Evolutionary conservation across 1,140 invertebrate species (phyloP).

Genomic region (Hylaeus anthracinus): DNA sequence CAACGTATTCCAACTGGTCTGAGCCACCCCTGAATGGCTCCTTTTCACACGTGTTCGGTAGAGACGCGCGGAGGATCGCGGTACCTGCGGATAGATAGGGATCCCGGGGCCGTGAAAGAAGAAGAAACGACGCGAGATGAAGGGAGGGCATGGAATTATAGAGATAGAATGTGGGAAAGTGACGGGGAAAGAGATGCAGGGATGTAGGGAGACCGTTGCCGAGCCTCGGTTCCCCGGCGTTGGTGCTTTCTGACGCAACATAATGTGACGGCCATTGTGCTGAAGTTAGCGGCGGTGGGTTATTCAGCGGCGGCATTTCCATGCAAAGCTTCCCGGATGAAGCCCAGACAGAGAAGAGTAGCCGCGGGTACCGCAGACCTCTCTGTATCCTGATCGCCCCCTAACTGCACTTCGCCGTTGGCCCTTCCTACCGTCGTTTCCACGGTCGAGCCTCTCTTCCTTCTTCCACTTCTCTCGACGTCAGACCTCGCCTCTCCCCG

Average conservation of each 20-base stretch:
- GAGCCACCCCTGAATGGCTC: slow-evolving; percentile 8
- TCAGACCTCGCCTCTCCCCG: slow-evolving; percentile 20
- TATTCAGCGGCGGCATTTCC: slow-evolving; percentile 73
- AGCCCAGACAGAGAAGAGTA: slow-evolving; percentile 69
- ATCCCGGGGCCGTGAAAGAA: not conserved
- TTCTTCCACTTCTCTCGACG: slow-evolving; percentile 51
- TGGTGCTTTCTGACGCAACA: slow-evolving; percentile 71
- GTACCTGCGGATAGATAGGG: slow-evolving; percentile 22
- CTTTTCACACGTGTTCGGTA: slow-evolving; percentile 33
- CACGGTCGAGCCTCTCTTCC: slow-evolving; percentile 19
- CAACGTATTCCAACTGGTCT: slow-evolving; percentile 19
- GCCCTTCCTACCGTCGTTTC: slow-evolving; percentile 58
- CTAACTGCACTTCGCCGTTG: slow-evolving; percentile 69
- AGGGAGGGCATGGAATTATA: slow-evolving; percentile 13
- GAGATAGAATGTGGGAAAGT: slow-evolving; percentile 29
- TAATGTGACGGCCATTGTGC: slow-evolving; percentile 75
- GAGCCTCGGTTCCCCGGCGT: slow-evolving; percentile 47
- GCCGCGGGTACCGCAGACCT: slow-evolving; percentile 71
- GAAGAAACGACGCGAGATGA: slow-evolving; percentile 12
- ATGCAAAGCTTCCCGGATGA: slow-evolving; percentile 73
- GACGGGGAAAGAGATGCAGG: slow-evolving; percentile 38
- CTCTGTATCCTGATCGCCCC: slow-evolving; percentile 72
- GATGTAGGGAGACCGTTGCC: slow-evolving; percentile 10
- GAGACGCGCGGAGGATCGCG: slow-evolving; percentile 12
- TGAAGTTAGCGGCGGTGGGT: slow-evolving; percentile 71